phyloP scores from a whole-genome alignment of 2,888 invertebrate species.

The Brachycybe producta region DNA sequence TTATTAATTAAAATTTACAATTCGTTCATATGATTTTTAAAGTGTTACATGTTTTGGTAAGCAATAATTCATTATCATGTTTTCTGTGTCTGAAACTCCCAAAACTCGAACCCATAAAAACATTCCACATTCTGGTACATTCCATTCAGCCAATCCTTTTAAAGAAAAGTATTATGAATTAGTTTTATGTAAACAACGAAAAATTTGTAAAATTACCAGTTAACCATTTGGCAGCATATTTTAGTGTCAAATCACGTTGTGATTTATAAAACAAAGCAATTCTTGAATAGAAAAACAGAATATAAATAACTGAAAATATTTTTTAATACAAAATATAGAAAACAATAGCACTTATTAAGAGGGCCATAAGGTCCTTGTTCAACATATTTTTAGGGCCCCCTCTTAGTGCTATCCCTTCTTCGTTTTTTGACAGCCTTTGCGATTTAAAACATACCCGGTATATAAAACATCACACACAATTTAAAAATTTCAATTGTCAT shows the following conservation, averaged over 20 bases:
- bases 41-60: constrained; percentile 52
- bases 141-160: constrained; percentile 53
- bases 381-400: too few relatives aligned
- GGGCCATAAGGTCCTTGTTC: too few relatives aligned
- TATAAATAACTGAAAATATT: background rate
- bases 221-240: constrained; percentile 46
- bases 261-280: constrained; percentile 49
- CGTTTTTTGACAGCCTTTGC: too few relatives aligned
- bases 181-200: background rate
- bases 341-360: background rate
- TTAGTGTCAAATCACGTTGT: constrained; percentile 48
- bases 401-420: too few relatives aligned
- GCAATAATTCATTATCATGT: constrained; percentile 57
- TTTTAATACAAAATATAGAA: constrained; percentile 3
- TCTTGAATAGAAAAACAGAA: constrained; percentile 3
- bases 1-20: too few relatives aligned
- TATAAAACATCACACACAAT: too few relatives aligned
- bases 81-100: constrained; percentile 54
- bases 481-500: too few relatives aligned
- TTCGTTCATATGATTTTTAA: too few relatives aligned
- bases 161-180: constrained; percentile 4
- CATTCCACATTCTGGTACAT: constrained; percentile 52
- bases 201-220: too few relatives aligned
- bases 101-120: constrained; percentile 39
- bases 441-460: too few relatives aligned